These are phyloP conservation scores for Drosophila simulans DNA, from an alignment of 1,140 invertebrate genomes.

Conservation along the genomic window DNA sequence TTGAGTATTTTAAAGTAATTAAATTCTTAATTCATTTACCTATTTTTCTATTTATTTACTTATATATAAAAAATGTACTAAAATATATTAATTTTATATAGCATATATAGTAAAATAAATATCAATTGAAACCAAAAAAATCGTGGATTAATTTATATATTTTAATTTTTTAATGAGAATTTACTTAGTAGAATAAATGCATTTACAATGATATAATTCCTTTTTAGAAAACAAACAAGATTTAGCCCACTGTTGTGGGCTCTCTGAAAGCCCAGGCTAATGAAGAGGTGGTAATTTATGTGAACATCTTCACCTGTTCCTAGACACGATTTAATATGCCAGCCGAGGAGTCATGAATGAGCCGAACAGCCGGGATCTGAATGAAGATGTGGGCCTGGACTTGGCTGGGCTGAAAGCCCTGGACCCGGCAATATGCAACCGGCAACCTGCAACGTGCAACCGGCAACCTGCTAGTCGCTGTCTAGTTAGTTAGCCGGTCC, in stretches of 20 bases:
- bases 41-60: no score
- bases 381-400: constrained; percentile 63
- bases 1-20: no score
- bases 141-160: no score
- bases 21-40: no score
- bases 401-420: neutral
- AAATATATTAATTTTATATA: no score
- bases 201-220: no score
- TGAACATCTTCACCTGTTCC: constrained; percentile 79
- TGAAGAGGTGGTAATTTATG: constrained; percentile 83
- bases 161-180: no score
- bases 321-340: constrained; percentile 78
- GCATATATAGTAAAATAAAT: no score
- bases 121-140: no score
- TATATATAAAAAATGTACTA: no score
- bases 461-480: constrained; percentile 49
- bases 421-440: neutral
- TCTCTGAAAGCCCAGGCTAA: constrained; percentile 51
- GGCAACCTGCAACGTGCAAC: neutral
- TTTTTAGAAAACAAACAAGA: neutral
- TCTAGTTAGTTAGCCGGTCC: constrained; percentile 50
- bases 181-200: no score
- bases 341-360: constrained; percentile 60
- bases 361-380: constrained; percentile 42
- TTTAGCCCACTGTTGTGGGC: constrained; percentile 46